A percentile compares a stretch with the other conserved stretches of the same genome.
phyloP scores from a whole-genome alignment of 2,797 vertebrate genomes.

The Dendrocincla fuliginosa region DNA sequence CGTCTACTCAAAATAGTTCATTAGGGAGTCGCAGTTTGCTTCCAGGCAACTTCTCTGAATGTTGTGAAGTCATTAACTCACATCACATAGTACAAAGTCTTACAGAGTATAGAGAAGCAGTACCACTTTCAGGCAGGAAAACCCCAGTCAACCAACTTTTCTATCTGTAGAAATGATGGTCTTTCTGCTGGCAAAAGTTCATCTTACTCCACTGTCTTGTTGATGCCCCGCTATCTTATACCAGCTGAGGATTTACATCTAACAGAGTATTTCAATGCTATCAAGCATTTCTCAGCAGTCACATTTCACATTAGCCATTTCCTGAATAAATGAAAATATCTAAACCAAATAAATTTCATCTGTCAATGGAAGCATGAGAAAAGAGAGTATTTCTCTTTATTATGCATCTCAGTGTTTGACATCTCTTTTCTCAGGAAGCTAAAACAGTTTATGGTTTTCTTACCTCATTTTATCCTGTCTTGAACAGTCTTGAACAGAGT shows the following conservation, averaged over 20 bases:
- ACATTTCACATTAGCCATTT: not conserved
- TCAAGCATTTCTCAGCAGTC: not conserved
- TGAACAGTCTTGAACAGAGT: not conserved
- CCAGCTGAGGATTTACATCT: not conserved
- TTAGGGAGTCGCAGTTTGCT: not conserved
- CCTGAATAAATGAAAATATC: not conserved
- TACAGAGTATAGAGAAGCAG: not conserved
- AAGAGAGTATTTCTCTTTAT: not conserved
- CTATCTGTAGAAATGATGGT: not conserved
- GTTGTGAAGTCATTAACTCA: not conserved
- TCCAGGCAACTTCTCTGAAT: not conserved
- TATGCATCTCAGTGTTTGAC: not conserved
- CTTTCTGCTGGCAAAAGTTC: not conserved
- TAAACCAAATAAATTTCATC: not conserved
- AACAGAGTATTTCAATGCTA: not conserved
- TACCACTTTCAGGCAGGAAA: not conserved
- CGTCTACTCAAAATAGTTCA: not conserved
- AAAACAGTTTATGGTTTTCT: not conserved
- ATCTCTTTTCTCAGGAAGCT: not conserved
- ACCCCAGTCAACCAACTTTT: not conserved
- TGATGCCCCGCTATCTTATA: not conserved
- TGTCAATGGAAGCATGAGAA: not conserved
- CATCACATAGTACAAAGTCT: not conserved
- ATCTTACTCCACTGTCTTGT: not conserved
- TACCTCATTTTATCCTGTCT: not conserved